phyloP scores from a whole-genome alignment of 2,113 vertebrate species.

The Brachyhypopomus occidentalis region DNA sequence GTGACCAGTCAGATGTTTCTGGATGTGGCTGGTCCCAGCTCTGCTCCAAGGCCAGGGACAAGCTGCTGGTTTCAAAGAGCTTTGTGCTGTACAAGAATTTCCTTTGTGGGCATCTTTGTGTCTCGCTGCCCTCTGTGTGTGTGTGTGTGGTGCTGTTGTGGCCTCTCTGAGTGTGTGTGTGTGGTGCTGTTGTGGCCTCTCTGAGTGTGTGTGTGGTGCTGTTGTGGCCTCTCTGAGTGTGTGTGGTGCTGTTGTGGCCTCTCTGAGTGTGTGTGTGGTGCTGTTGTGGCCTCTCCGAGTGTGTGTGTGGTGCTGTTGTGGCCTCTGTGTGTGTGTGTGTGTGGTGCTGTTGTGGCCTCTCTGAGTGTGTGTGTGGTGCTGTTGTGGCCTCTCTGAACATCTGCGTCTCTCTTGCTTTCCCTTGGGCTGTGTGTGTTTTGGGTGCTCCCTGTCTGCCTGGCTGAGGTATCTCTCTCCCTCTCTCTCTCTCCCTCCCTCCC shows the following conservation, averaged over 20 bases:
- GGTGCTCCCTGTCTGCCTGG: neutral
- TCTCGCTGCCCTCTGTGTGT: conserved; percentile 29
- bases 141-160: neutral
- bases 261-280: no score
- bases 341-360: no score
- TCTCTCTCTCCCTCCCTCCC: neutral
- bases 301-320: neutral
- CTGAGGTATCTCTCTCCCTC: neutral
- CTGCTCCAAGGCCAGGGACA: conserved; percentile 47
- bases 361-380: neutral
- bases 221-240: no score
- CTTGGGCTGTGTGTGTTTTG: neutral
- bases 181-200: neutral
- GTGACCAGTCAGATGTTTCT: conserved; percentile 42
- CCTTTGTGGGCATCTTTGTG: conserved; percentile 59
- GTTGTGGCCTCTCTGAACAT: neutral
- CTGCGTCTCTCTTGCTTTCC: conserved; percentile 3
- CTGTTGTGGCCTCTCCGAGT: no score
- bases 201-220: conserved; percentile 1
- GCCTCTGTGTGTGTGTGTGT: no score
- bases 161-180: neutral
- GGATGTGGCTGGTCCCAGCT: conserved; percentile 33
- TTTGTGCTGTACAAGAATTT: conserved; percentile 69
- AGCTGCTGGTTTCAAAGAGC: conserved; percentile 62
- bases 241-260: neutral